These are phyloP conservation scores for Axis porcinus DNA, from an alignment of 2,113 vertebrate genomes.

Conservation along the genomic window DNA sequence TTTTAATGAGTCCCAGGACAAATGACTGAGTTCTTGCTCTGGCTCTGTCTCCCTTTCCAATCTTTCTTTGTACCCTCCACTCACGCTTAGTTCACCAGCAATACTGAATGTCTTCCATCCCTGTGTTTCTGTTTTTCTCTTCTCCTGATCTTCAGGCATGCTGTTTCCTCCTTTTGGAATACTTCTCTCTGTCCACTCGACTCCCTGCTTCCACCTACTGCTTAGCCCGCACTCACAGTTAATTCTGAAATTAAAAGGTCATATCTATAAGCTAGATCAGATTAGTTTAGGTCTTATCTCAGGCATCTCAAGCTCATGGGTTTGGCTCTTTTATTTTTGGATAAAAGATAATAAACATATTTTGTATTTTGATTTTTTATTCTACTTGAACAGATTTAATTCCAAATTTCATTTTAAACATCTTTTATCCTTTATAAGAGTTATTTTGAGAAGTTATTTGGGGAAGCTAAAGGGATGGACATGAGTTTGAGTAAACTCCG, in stretches of 20 bases:
- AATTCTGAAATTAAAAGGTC: neutral
- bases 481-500: too few species aligned
- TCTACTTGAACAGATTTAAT: neutral
- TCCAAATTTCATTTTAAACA: neutral
- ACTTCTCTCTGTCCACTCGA: too few species aligned
- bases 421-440: neutral
- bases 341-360: neutral
- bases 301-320: neutral
- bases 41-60: neutral
- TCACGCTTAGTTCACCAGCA: neutral
- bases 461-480: neutral
- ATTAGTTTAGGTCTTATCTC: neutral
- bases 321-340: neutral
- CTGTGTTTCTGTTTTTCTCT: neutral
- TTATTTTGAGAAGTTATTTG: neutral
- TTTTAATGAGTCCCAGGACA: neutral
- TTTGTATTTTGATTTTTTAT: neutral
- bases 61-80: neutral
- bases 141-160: neutral
- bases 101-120: neutral
- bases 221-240: neutral
- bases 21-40: neutral
- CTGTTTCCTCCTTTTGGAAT: neutral
- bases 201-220: neutral
- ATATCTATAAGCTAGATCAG: neutral